Base-by-base conservation (phyloP, 2,113 vertebrate species). In the Pseudolaguvia tuberculata region DNA sequence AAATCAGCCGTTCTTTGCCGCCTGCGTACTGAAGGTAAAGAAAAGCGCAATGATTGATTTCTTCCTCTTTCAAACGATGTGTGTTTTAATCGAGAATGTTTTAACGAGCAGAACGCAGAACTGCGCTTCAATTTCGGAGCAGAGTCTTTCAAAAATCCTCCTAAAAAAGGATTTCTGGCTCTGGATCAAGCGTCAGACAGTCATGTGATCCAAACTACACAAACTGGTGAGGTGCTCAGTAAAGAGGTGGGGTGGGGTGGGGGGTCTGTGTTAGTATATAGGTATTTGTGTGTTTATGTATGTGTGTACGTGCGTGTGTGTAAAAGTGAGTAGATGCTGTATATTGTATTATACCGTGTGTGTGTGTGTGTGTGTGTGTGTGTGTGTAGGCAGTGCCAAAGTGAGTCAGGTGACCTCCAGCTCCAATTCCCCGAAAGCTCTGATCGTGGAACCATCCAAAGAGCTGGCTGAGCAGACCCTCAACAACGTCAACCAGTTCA, bases 111-210 rank as follows among this genome's bases (percentile, higher is more conserved):
- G 97, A 99, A 99, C 79, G 97, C 93, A 59, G 97, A 99, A 78
- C 85, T 98, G 66, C 95, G 96, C 86, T 99, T 99, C 82, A 99
- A 98, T 87, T 98, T 98, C 53, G 97, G 96, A 68, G 94, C 93
- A 70, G 96, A 98, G 51, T 90, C 92, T 0, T 99, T 99, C 74
- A 98, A 96, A 84, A 85, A 92, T 83, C 82, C 92, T 17, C 95
- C 95, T 4, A 96, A 95, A 85, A 92, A 91, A 31, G 96, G 94
- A 5, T 99, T 92, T 71, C 70, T 92, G 69, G 92, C 91, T 45
- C 82, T 99, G 63, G 84, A 89, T 80, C 90, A 98, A 84, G 95
- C 96, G 4, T 39, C 87, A 0, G 96, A 97, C 13, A 84, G 87
- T n/a, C 92, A 88, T 2, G n/a, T 86, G 23, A 91, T 90, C 65